Base-by-base conservation (phyloP, 2,797 vertebrate species). In the Falco biarmicus region DNA sequence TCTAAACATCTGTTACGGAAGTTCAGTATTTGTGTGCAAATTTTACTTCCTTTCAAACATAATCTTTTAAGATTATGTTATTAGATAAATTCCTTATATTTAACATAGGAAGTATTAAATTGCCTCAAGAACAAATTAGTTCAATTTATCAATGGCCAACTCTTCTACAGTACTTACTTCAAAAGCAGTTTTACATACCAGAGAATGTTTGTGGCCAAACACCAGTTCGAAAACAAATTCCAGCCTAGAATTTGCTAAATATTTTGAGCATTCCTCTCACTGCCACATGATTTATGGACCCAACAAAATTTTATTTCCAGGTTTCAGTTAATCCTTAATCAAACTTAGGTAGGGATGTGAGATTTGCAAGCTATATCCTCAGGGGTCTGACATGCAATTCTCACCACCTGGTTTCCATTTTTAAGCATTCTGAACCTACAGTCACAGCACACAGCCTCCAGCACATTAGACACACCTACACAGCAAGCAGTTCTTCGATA, bases 31-130 rank as follows among this genome's bases (percentile, higher is more conserved):
- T 59, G 43, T 87, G 50, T 50, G 74, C 20, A 91, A 92, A 94
- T 70, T 79, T 24, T 60, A 85, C 66, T 88, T 90, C 68, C 37
- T 64, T 96, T 88, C 81, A 87, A 94, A 82, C 15, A 83, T n/a
- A 85, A 78, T 65, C 54, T 71, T 71, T 74, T 93, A 77, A 95
- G 69, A 86, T 70, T 34, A 90, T 63, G 11, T 56, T 87, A 93
- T 73, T 78, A 84, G 57, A 81, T 39, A 77, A 76, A 95, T 43
- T 71, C 61, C 78, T 87, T 80, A n/a, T 47, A 89, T 56, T 71
- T 53, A 51, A 31, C 6, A 6, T 13, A 10, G 32, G 25, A 86
- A 9, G 11, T 59, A 84, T 60, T 74, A 83, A 70, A 64, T 13
- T 90, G n/a, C 37, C 59, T 60, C 66, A 66, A 78, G 41, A 75